Conservation (phyloP, 2,113 vertebrate species). For the Bubo scandiacus region DNA sequence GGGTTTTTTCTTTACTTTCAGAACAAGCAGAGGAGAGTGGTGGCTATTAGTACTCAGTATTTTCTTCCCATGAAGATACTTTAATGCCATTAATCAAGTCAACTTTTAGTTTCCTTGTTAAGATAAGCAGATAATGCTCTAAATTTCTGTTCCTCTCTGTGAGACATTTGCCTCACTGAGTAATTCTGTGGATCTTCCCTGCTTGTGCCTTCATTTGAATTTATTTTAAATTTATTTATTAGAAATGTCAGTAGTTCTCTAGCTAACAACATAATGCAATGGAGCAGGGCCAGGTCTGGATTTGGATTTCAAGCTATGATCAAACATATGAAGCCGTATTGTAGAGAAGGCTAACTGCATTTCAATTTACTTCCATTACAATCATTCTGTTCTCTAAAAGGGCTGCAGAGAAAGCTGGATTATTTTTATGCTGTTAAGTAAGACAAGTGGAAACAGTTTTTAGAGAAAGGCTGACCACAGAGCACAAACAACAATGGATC, state of each 20-base stretch:
- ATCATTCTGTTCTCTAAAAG: conserved; percentile 5
- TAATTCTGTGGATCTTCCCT: not conserved
- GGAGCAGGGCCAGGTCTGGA: not conserved
- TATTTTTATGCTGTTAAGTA: conserved; percentile 11
- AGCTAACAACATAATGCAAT: not conserved
- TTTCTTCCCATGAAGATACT: not conserved
- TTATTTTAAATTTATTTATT: not conserved
- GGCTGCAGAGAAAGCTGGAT: conserved; percentile 10
- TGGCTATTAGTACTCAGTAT: not conserved
- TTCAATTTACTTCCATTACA: conserved; percentile 31
- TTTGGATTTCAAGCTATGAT: conserved; percentile 33
- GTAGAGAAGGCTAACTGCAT: not conserved
- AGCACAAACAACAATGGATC: conserved; percentile 25
- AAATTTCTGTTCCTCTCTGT: not conserved
- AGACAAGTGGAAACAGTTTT: conserved; percentile 27
- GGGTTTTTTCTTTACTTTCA: not conserved
- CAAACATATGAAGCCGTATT: conserved; percentile 11
- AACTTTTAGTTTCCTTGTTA: not conserved
- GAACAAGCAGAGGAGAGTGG: not conserved
- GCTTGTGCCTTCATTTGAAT: not conserved
- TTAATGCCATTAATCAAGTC: not conserved
- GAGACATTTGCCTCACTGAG: not conserved
- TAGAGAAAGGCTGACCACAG: not conserved
- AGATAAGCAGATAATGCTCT: not conserved
- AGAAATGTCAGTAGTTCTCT: not conserved